These are phyloP conservation scores for Spheniscus humboldti DNA, from an alignment of 2,797 vertebrate genomes.

Conservation along the genomic window DNA sequence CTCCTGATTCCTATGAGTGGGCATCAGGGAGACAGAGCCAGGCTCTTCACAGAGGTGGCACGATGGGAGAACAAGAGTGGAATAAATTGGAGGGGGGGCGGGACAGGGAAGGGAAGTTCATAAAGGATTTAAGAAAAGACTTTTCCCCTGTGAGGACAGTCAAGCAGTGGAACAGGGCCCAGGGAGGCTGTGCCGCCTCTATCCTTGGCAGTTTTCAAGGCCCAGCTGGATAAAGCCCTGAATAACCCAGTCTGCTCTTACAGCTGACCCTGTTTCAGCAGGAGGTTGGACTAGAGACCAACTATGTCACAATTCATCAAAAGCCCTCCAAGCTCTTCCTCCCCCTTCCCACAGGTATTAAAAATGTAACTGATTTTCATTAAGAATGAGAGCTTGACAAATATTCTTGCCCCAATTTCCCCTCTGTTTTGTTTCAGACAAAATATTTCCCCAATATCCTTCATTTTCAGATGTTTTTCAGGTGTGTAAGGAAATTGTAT, in stretches of 20 bases:
- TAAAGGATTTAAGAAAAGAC: background rate
- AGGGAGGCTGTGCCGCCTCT: background rate
- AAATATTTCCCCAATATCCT: background rate
- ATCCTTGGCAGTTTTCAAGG: background rate
- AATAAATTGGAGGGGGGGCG: background rate
- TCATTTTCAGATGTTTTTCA: background rate
- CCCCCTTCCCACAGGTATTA: background rate
- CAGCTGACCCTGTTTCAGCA: background rate
- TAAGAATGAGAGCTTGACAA: background rate
- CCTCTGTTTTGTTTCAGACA: background rate
- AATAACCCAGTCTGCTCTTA: background rate
- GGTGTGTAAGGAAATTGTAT: background rate
- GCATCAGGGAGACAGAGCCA: background rate
- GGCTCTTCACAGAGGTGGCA: background rate
- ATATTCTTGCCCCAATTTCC: background rate
- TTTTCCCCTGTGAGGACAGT: background rate
- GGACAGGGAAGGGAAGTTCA: background rate
- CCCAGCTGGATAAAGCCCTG: background rate
- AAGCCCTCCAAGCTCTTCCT: background rate
- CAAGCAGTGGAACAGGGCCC: background rate
- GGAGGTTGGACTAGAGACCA: background rate
- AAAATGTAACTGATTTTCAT: background rate
- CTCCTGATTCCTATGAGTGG: background rate
- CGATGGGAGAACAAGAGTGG: background rate
- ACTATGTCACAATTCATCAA: background rate